Evolutionary conservation across 2,113 vertebrate genomes (phyloP).

Genomic region (Laticauda colubrina): DNA sequence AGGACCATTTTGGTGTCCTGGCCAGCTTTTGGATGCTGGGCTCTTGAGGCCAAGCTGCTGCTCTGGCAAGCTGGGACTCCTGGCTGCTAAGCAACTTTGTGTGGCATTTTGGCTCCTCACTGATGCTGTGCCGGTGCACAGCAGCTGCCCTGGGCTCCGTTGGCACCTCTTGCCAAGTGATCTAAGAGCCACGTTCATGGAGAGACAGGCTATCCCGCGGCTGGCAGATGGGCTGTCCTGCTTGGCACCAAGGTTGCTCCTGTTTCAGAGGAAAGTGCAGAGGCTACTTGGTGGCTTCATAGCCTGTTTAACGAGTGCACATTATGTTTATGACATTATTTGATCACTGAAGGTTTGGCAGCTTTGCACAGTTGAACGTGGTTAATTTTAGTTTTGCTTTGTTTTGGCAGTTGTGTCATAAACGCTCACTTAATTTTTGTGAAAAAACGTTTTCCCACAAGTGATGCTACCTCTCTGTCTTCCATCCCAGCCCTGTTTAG

Average conservation of each 20-base stretch:
- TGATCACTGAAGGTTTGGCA: slow-evolving; percentile 29
- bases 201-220: not conserved
- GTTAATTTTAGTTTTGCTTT: slow-evolving; percentile 27
- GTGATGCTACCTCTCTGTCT: not conserved
- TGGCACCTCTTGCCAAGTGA: not conserved
- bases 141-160: slow-evolving; percentile 8
- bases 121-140: slow-evolving; percentile 15
- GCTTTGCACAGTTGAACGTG: slow-evolving; percentile 13
- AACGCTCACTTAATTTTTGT: slow-evolving; percentile 23
- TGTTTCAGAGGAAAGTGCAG: slow-evolving; percentile 2
- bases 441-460: not conserved
- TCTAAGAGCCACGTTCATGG: slow-evolving; percentile 5
- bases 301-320: slow-evolving; percentile 13
- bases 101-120: slow-evolving; percentile 4
- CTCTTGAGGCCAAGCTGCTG: not conserved
- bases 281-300: not conserved
- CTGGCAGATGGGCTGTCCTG: not conserved
- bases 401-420: slow-evolving; percentile 36
- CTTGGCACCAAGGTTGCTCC: not conserved
- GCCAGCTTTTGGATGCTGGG: not conserved
- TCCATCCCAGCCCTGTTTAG: not conserved
- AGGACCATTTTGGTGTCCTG: not conserved
- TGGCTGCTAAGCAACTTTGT: slow-evolving; percentile 57
- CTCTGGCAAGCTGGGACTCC: not conserved
- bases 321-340: not conserved